Percentiles rank a stretch among this genome's conserved stretches.
Evolutionary conservation across 35 echinoderm and acorn worm genomes (phyloP).

Genomic region (Anneissia japonica): DNA sequence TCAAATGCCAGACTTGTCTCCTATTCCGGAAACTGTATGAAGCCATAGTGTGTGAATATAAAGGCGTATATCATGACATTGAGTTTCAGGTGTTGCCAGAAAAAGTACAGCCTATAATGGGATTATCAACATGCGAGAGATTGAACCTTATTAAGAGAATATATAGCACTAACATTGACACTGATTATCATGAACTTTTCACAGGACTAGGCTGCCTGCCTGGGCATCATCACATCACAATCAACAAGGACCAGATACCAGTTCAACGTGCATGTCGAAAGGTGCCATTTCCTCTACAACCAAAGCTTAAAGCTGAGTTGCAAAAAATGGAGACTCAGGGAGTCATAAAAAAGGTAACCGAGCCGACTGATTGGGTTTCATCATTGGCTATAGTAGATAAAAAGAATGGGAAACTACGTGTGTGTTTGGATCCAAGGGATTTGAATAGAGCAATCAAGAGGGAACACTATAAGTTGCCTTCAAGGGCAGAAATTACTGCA

Average conservation of each 20-base stretch:
- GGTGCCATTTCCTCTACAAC: too few relatives aligned
- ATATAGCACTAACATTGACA: too few relatives aligned
- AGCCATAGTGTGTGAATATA: too few relatives aligned
- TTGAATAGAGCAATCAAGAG: constrained; percentile 45
- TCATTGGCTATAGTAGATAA: constrained; percentile 25
- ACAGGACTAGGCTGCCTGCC: too few relatives aligned
- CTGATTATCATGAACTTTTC: too few relatives aligned
- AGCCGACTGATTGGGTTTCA: constrained; percentile 54
- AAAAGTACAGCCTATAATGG: constrained; percentile 20
- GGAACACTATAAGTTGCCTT: constrained; percentile 19
- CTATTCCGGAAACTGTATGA: not conserved
- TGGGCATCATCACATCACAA: too few relatives aligned
- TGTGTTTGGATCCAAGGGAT: constrained; percentile 49
- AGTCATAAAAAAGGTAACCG: too few relatives aligned
- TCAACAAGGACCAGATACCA: too few relatives aligned
- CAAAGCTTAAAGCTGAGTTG: too few relatives aligned
- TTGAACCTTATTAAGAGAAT: constrained; percentile 2
- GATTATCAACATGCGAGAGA: not conserved
- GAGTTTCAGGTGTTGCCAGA: constrained; percentile 2
- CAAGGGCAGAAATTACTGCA: constrained; percentile 26
- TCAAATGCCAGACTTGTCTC: not conserved
- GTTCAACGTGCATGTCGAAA: too few relatives aligned
- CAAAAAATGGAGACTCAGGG: too few relatives aligned
- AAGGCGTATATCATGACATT: not conserved
- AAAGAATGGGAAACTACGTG: constrained; percentile 11